A percentile compares a stretch with the other conserved stretches of the same genome.
Conservation (phyloP, 1,140 invertebrate genomes). For the Drosophila hydei region DNA sequence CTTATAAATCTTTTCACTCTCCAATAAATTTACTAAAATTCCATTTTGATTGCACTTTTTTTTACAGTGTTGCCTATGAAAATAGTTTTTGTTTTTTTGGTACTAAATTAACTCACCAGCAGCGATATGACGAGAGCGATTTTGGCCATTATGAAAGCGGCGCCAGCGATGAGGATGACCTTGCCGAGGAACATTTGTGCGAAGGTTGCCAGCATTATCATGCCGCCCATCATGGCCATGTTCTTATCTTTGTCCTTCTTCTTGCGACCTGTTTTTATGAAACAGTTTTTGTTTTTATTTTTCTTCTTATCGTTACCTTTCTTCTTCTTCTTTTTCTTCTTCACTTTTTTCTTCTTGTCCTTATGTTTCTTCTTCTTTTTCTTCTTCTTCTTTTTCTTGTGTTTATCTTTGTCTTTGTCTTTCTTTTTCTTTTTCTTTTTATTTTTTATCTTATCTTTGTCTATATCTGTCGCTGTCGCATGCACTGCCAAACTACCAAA, state of each 20-base stretch:
- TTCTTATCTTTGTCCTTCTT: conserved; percentile 84
- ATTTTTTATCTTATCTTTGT: conserved; percentile 51
- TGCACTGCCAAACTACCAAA: conserved; percentile 65
- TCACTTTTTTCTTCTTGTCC: conserved; percentile 12
- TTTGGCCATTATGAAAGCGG: conserved; percentile 88
- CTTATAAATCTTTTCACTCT: no score
- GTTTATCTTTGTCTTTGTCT: conserved; percentile 43
- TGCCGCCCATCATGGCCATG: conserved; percentile 86
- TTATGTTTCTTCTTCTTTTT: conserved; percentile 35
- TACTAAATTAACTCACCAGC: conserved; percentile 83
- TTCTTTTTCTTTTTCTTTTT: conserved; percentile 33
- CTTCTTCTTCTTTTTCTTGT: conserved; percentile 52
- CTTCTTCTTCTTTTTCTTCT: conserved; percentile 8
- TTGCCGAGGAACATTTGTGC: conserved; percentile 88
- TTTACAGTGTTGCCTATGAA: background rate
- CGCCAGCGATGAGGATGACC: conserved; percentile 88
- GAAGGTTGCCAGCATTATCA: conserved; percentile 88
- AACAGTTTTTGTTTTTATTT: conserved; percentile 71
- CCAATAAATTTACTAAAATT: no score
- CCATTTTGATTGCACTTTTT: background rate
- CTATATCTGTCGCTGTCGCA: conserved; percentile 44
- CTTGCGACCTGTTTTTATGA: conserved; percentile 82
- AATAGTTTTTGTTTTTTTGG: no score
- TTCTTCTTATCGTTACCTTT: conserved; percentile 55
- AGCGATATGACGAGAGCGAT: conserved; percentile 88